A percentile compares a stretch with the other conserved stretches of the same genome.
Conservation (phyloP, 2,797 vertebrate genomes). For the Leptodactylus fallax region DNA sequence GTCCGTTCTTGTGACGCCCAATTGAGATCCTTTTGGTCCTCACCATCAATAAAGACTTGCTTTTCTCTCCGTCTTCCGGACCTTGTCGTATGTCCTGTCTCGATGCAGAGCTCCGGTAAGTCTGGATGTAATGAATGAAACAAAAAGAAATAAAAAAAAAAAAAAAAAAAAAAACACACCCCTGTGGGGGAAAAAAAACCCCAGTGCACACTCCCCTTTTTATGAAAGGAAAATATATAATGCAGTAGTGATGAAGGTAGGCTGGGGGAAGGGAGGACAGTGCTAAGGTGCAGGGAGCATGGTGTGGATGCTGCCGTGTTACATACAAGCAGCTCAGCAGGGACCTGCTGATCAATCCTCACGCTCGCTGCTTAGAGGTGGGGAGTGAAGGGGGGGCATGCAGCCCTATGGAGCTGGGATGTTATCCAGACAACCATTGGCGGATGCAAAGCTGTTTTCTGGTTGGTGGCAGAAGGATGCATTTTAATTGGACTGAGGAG, state of each 20-base stretch:
- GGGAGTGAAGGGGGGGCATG: slow-evolving; percentile 30
- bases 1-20: slow-evolving; percentile 65
- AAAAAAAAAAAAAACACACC: slow-evolving; percentile 24
- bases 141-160: slow-evolving; percentile 47
- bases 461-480: slow-evolving; percentile 60
- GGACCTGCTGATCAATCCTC: slow-evolving; percentile 62
- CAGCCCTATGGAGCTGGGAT: slow-evolving; percentile 57
- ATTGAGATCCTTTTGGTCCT: slow-evolving; percentile 58
- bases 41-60: slow-evolving; percentile 57
- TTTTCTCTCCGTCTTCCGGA: slow-evolving; percentile 33
- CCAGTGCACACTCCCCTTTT: slow-evolving; percentile 23
- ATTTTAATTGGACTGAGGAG: slow-evolving; percentile 62
- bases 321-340: slow-evolving; percentile 65
- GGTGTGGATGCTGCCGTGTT: slow-evolving; percentile 63
- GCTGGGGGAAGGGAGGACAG: slow-evolving; percentile 29
- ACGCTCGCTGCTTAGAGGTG: slow-evolving; percentile 48
- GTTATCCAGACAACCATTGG: slow-evolving; percentile 55
- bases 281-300: slow-evolving; percentile 60
- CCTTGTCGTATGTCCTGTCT: slow-evolving; percentile 45
- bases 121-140: slow-evolving; percentile 61
- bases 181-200: slow-evolving; percentile 7
- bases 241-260: slow-evolving; percentile 33
- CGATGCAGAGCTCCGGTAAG: slow-evolving; percentile 40
- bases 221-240: slow-evolving; percentile 46
- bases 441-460: slow-evolving; percentile 48